Conservation (phyloP, 1,140 invertebrate species). For the Tetranychus cinnabarinus region DNA sequence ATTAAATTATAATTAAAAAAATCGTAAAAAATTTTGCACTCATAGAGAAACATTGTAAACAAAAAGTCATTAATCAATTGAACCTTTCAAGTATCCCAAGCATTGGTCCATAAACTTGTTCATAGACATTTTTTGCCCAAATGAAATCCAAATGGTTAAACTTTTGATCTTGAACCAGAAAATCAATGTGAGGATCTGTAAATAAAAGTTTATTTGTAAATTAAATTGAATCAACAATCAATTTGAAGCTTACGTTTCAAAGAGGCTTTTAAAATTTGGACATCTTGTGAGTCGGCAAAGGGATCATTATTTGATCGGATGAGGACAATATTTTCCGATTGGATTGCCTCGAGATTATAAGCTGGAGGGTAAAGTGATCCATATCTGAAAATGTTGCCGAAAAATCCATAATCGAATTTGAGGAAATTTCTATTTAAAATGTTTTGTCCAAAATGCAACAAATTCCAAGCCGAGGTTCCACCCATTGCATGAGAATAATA, state of each 20-base stretch:
- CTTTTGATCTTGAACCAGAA: too few species aligned
- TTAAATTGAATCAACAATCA: too few species aligned
- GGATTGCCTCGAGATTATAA: background rate
- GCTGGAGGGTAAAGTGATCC: background rate
- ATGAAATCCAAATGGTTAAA: too few species aligned
- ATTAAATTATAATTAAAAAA: too few species aligned
- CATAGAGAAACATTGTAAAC: too few species aligned
- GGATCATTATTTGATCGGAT: conserved; percentile 1
- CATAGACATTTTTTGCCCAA: background rate
- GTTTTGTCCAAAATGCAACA: conserved; percentile 31
- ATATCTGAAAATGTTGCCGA: background rate
- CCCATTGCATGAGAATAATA: conserved; percentile 55
- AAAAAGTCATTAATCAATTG: too few species aligned
- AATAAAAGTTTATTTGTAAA: too few species aligned
- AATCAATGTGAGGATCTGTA: too few species aligned
- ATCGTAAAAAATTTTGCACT: too few species aligned
- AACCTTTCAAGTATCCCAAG: too few species aligned
- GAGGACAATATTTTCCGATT: background rate
- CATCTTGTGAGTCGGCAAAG: background rate
- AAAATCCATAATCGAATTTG: background rate
- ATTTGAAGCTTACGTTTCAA: background rate
- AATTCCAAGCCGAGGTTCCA: conserved; percentile 48
- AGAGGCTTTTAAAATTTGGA: background rate
- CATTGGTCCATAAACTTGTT: background rate
- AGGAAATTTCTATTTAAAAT: background rate